Evolutionary conservation across 2,797 vertebrate genomes (phyloP), one percentile per base, ranked within the genome.

Genomic region (Pangasius djambal): DNA sequence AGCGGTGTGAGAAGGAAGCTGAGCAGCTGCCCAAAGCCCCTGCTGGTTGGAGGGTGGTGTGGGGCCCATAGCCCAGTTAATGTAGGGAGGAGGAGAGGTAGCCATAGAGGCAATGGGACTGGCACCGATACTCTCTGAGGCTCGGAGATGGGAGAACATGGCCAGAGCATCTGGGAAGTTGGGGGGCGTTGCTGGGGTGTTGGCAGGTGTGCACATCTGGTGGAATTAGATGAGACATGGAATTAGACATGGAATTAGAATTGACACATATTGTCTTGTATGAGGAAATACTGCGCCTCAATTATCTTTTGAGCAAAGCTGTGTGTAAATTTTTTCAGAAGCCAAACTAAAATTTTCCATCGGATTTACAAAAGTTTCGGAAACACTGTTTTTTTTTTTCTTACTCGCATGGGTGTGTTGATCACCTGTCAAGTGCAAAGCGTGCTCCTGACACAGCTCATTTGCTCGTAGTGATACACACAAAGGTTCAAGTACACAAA

Each of bases 161-260:
- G 96, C 94, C 90, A 97, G 96, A 84, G 97, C 95, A 0, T 97
- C 97, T 0, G 97, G 97, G 91, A 97, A 97, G 95, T 97, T 97
- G 88, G 97, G 97, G 5, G 97, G 97, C 0, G 97, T 97, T 83
- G 97, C 97, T 0, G 97, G 97, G 40, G 97, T 97, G 94, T 97
- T 97, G 94, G 97, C 95, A 0, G 97, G 97, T 92, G 97, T 97
- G 94, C 97, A 96, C 97, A 97, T 97, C 97, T 97, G 95, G 0
- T 0, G 91, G 34, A 61, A 78, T 65, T 48, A 65, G 2, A 83
- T 3, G 16, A 83, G 31, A 82, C 20, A 37, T 37, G 34, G 74
- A 77, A 44, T 75, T 48, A 77, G 48, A n/a, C 28, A 77, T n/a
- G 25, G 44, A 52, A 61, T 82, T 37, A 25, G 16, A 59, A 57